Evolutionary conservation across 1,140 invertebrate species (phyloP).

Genomic region (Thrips palmi): DNA sequence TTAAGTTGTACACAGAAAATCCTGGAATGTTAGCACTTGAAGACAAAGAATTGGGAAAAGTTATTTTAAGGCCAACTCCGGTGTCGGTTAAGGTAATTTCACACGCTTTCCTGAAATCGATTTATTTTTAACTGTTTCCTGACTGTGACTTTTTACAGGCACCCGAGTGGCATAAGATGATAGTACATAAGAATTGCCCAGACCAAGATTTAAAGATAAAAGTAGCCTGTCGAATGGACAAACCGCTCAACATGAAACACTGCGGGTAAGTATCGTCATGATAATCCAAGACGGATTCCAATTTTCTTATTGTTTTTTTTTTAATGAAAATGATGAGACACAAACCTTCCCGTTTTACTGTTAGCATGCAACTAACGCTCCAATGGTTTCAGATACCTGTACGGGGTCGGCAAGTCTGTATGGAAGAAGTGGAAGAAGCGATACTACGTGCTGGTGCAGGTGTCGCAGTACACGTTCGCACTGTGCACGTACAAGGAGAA

Average conservation of each 20-base stretch:
- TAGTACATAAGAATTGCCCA: slow-evolving; percentile 77
- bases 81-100: slow-evolving; percentile 58
- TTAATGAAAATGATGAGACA: no score
- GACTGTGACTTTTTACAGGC: slow-evolving; percentile 28
- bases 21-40: slow-evolving; percentile 93
- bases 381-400: slow-evolving; percentile 54
- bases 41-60: slow-evolving; percentile 95
- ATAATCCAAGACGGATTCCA: neutral
- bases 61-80: slow-evolving; percentile 78
- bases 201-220: slow-evolving; percentile 95
- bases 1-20: slow-evolving; percentile 94
- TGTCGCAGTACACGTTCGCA: slow-evolving; percentile 98
- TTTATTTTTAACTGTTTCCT: neutral
- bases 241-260: slow-evolving; percentile 98
- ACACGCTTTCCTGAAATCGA: neutral
- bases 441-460: slow-evolving; percentile 96
- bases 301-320: slow-evolving; percentile 6
- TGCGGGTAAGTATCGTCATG: slow-evolving; percentile 49
- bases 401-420: slow-evolving; percentile 87
- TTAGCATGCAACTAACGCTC: no score
- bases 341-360: neutral
- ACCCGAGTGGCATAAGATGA: slow-evolving; percentile 97
- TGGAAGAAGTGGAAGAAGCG: slow-evolving; percentile 99
- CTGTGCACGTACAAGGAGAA: slow-evolving; percentile 99
- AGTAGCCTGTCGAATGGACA: slow-evolving; percentile 95